Evolutionary conservation across 2,113 vertebrate species (phyloP).

Genomic region (Saimiri boliviensis): DNA sequence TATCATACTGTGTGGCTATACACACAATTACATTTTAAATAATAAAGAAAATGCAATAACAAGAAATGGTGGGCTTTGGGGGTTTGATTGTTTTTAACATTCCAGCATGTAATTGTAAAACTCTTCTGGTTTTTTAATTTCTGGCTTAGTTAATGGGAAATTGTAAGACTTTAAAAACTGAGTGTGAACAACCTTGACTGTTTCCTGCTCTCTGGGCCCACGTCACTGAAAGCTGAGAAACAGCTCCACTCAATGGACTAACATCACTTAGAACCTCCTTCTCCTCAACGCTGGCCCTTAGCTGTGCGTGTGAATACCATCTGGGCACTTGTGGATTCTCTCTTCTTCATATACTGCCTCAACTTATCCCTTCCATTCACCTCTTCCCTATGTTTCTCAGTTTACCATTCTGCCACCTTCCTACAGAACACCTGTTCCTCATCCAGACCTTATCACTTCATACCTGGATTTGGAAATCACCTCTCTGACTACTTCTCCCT

Average conservation of each 20-base stretch:
- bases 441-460: too few species aligned
- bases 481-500: neutral
- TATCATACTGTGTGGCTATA: neutral
- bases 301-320: rapidly evolving
- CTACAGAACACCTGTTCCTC: rapidly evolving
- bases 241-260: neutral
- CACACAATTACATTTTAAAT: neutral
- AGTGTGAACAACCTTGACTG: rapidly evolving
- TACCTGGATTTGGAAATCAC: neutral
- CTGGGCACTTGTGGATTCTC: rapidly evolving
- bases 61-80: neutral
- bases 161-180: rapidly evolving
- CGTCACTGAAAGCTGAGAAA: rapidly evolving
- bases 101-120: neutral
- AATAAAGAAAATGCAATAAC: neutral
- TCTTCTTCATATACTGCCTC: too few species aligned
- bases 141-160: neutral
- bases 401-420: rapidly evolving
- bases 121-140: neutral
- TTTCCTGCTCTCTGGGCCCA: too few species aligned
- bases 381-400: neutral
- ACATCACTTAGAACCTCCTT: rapidly evolving
- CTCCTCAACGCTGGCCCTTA: neutral
- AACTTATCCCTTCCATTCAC: rapidly evolving
- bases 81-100: neutral